Conservation (phyloP, 2,797 vertebrate genomes). For the Vipera ursinii region DNA sequence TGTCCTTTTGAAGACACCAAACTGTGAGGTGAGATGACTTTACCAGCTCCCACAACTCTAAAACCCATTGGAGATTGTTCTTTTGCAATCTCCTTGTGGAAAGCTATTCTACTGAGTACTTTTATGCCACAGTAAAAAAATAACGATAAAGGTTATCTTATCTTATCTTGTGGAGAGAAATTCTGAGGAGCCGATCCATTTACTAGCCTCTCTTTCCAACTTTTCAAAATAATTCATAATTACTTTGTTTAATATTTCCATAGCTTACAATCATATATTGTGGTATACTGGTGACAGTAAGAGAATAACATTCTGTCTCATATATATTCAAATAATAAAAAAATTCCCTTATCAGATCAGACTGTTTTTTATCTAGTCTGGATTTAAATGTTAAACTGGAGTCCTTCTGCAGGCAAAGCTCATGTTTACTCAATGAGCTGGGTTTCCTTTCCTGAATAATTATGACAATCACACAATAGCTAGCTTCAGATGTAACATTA, state of each 20-base stretch:
- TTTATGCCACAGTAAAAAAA: too few species aligned
- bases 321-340: neutral
- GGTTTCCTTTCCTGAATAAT: neutral
- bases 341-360: neutral
- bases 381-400: neutral
- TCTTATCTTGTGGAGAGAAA: neutral
- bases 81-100: neutral
- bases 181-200: neutral
- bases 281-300: neutral
- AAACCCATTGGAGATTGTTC: too few species aligned
- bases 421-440: neutral
- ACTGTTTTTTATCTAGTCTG: neutral
- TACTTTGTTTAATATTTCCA: neutral
- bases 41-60: too few species aligned
- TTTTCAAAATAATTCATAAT: neutral
- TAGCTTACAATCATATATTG: neutral
- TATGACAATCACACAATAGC: neutral
- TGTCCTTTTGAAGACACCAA: too few species aligned
- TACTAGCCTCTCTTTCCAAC: neutral
- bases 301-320: neutral
- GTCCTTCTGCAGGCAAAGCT: neutral
- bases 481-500: neutral
- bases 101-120: neutral
- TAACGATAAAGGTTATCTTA: too few species aligned
- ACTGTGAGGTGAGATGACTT: too few species aligned